Evolutionary conservation across 1,140 invertebrate genomes (phyloP).

Genomic region (Cheumatopsyche charites): DNA sequence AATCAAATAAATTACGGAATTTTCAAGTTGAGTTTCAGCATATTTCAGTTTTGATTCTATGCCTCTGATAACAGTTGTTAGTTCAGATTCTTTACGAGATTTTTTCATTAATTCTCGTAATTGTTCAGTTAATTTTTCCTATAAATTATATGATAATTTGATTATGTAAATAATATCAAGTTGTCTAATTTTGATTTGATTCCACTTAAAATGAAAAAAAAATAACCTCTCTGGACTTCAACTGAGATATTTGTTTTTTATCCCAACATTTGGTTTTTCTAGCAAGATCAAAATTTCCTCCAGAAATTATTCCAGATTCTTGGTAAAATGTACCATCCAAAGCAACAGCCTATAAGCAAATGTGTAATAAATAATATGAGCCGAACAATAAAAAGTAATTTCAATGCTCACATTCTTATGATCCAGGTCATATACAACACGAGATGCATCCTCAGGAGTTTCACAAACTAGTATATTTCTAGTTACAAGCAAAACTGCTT

Average conservation of each 20-base stretch:
- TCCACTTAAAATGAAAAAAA: conserved; percentile 26
- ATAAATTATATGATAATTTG: conserved; percentile 32
- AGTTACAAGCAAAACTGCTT: conserved; percentile 97
- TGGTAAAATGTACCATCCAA: conserved; percentile 99
- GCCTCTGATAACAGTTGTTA: conserved; percentile 95
- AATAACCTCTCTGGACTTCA: conserved; percentile 87
- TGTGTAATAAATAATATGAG: neutral
- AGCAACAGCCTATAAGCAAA: conserved; percentile 77
- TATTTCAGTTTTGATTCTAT: conserved; percentile 96
- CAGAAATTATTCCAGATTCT: conserved; percentile 98
- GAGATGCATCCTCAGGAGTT: conserved; percentile 96
- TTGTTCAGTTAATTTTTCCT: conserved; percentile 84
- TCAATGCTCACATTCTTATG: conserved; percentile 65
- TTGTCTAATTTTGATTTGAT: neutral
- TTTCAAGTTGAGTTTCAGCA: conserved; percentile 79
- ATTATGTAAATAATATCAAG: neutral
- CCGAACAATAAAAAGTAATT: neutral
- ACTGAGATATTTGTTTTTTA: conserved; percentile 93
- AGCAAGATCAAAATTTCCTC: conserved; percentile 94
- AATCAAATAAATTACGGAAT: conserved; percentile 51
- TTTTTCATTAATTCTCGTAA: conserved; percentile 94
- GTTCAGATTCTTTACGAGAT: conserved; percentile 95
- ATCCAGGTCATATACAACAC: conserved; percentile 96
- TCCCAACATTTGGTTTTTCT: conserved; percentile 98
- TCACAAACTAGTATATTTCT: conserved; percentile 99